Percentiles rank a stretch among this genome's conserved stretches.
phyloP scores from a whole-genome alignment of 2,888 invertebrate species.

The Rotaria macrura region DNA sequence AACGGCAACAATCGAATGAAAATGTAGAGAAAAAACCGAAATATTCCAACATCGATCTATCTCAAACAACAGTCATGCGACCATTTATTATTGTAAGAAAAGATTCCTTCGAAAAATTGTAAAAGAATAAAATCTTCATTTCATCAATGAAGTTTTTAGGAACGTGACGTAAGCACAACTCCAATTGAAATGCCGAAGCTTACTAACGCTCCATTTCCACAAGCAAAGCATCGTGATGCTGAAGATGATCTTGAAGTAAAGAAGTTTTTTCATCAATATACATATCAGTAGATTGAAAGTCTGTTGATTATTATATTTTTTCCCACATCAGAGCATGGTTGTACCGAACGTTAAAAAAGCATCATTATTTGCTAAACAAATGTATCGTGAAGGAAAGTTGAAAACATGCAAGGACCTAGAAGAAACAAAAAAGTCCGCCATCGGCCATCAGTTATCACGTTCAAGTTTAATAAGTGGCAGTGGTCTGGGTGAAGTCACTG shows the following conservation, averaged over 20 bases:
- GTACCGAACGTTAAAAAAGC: constrained; percentile 37
- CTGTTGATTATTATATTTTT: not conserved
- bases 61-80: not conserved
- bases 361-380: constrained; percentile 46
- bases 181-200: not conserved
- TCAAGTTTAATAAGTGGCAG: constrained; percentile 21
- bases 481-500: constrained; percentile 34
- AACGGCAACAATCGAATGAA: constrained; percentile 10
- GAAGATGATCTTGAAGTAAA: not conserved
- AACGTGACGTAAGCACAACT: constrained; percentile 12
- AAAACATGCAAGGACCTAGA: constrained; percentile 11
- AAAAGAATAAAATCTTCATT: constrained; percentile 25
- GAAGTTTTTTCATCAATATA: not conserved
- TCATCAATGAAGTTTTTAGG: not conserved
- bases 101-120: constrained; percentile 37
- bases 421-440: not conserved
- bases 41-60: not conserved
- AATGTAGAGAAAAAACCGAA: constrained; percentile 26
- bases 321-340: not conserved
- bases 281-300: not conserved
- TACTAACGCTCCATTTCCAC: not conserved
- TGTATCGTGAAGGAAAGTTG: constrained; percentile 35
- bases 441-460: not conserved
- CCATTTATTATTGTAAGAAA: not conserved
- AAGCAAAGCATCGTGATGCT: not conserved